Conservation (phyloP, 1,140 invertebrate genomes). For the Drosophila trapezifrons region DNA sequence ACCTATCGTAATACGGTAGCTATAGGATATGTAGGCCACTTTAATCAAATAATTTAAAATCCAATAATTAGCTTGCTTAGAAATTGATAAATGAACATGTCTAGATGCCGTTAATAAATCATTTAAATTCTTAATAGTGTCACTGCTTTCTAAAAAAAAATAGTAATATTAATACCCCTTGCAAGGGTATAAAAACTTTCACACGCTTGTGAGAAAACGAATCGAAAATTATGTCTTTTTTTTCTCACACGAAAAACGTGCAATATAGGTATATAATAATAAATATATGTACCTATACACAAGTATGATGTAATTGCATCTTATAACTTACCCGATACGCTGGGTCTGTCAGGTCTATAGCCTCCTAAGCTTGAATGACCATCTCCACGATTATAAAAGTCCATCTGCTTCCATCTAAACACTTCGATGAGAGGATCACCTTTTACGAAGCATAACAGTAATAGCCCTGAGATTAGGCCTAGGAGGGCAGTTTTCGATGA, state of each 20-base stretch:
- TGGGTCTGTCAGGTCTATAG: constrained; percentile 20
- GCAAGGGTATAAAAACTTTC: not conserved
- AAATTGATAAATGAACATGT: too few relatives aligned
- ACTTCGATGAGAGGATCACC: constrained; percentile 80
- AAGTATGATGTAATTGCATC: constrained; percentile 9
- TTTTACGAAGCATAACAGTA: constrained; percentile 26
- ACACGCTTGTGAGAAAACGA: not conserved
- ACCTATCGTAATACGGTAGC: too few relatives aligned
- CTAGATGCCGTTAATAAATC: not conserved
- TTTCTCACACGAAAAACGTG: not conserved
- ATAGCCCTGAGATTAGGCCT: constrained; percentile 23
- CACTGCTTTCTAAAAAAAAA: not conserved
- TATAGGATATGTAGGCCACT: too few relatives aligned
- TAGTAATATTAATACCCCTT: not conserved
- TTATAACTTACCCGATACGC: constrained; percentile 41
- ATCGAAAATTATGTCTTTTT: not conserved
- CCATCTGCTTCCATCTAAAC: constrained; percentile 84
- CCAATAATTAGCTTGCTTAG: too few relatives aligned
- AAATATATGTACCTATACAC: not conserved
- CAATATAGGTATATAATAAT: not conserved
- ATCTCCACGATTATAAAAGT: constrained; percentile 81
- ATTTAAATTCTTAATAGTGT: not conserved
- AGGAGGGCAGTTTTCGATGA: constrained; percentile 25
- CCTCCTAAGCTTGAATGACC: not conserved
- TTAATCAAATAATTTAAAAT: too few relatives aligned